Conservation (phyloP, 2,797 vertebrate species). For the Lagocephalus sceleratus region DNA sequence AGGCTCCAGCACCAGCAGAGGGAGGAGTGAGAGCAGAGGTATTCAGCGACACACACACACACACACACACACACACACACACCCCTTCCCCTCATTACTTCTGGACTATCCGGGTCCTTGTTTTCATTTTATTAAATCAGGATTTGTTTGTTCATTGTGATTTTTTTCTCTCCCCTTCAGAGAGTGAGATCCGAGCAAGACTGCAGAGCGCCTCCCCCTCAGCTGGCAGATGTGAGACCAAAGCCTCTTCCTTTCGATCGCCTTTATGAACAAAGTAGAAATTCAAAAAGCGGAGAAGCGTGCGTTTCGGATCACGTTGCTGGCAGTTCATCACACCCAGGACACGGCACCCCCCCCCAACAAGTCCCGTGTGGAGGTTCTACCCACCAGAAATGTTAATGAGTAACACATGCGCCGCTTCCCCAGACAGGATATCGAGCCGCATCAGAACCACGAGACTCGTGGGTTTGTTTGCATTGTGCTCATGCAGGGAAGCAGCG, state of each 20-base stretch:
- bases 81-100: conserved; percentile 26
- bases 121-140: conserved; percentile 39
- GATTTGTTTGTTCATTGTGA: conserved; percentile 45
- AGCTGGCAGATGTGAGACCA: conserved; percentile 88
- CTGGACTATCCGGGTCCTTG: conserved; percentile 26
- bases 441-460: conserved; percentile 12
- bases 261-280: conserved; percentile 13
- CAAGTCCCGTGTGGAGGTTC: conserved; percentile 26
- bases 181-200: conserved; percentile 94
- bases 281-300: conserved; percentile 3
- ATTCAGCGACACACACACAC: conserved; percentile 23
- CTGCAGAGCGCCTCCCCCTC: conserved; percentile 95
- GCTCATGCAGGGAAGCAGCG: conserved; percentile 25
- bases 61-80: too few species aligned
- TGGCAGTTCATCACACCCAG: conserved; percentile 21
- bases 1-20: conserved; percentile 77
- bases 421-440: conserved; percentile 4
- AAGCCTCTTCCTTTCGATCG: conserved; percentile 33
- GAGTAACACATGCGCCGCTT: conserved; percentile 51
- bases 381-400: conserved; percentile 29
- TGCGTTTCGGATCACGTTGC: conserved; percentile 6
- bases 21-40: conserved; percentile 94
- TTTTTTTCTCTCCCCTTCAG: conserved; percentile 67
- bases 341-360: too few species aligned
- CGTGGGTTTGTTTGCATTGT: conserved; percentile 23